Percentiles rank a stretch among this genome's conserved stretches.
These are phyloP conservation scores for human DNA, from an alignment of 2,113 vertebrate species.

Conservation along the genomic window GRCh38 chr16:7086501-7087000, in stretches of 20 bases:
- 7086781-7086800: neutral
- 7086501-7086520: constrained; percentile 64
- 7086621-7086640: constrained; percentile 4
- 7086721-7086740: too few species aligned
- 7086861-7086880: neutral
- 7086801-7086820: neutral
- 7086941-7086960: neutral
- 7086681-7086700: constrained; percentile 34
- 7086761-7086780: neutral
- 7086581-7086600: constrained; percentile 26
- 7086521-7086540: constrained; percentile 67
- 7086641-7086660: neutral
- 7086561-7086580: constrained; percentile 13
- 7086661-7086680: neutral
- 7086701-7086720: neutral
- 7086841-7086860: neutral
- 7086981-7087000: constrained; percentile 39
- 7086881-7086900: neutral
- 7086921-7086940: fast-evolving
- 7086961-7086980: neutral
- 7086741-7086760: neutral
- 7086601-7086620: neutral
- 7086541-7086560: constrained; percentile 63
- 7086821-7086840: neutral
- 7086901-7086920: fast-evolving